phyloP scores from a whole-genome alignment of 2,888 invertebrate species.

The Augochlorella aurata region DNA sequence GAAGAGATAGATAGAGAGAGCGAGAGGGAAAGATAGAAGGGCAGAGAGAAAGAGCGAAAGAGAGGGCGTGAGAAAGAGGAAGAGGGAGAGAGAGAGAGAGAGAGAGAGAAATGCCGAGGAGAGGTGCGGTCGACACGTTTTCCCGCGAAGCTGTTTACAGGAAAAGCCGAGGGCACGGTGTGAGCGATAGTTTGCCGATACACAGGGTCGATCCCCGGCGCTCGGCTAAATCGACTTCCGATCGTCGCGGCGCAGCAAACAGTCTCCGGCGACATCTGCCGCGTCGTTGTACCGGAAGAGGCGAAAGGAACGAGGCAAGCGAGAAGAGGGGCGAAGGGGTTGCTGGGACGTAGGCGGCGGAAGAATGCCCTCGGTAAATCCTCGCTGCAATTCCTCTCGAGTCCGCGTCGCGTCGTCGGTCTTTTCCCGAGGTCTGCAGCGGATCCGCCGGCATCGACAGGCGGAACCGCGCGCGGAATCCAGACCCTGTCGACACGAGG shows the following conservation, averaged over 20 bases:
- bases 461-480: slow-evolving; percentile 24
- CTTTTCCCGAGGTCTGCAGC: background rate
- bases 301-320: too few species aligned
- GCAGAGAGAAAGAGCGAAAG: background rate
- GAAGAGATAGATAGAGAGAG: background rate
- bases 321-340: too few species aligned
- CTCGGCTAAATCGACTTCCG: slow-evolving; percentile 45
- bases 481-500: background rate
- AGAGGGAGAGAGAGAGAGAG: background rate
- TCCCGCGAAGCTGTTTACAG: slow-evolving; percentile 37
- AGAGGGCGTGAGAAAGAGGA: background rate
- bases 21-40: background rate
- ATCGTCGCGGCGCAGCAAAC: slow-evolving; percentile 27
- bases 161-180: slow-evolving; percentile 13
- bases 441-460: slow-evolving; percentile 24
- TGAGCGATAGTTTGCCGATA: slow-evolving; percentile 32
- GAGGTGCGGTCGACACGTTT: slow-evolving; percentile 14
- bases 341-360: background rate
- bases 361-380: background rate
- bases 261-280: slow-evolving; percentile 41
- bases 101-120: background rate
- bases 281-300: background rate
- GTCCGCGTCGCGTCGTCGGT: background rate
- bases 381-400: background rate
- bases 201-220: slow-evolving; percentile 1